phyloP scores from a whole-genome alignment of 2,797 vertebrate species.

The Brachymystax lenok region DNA sequence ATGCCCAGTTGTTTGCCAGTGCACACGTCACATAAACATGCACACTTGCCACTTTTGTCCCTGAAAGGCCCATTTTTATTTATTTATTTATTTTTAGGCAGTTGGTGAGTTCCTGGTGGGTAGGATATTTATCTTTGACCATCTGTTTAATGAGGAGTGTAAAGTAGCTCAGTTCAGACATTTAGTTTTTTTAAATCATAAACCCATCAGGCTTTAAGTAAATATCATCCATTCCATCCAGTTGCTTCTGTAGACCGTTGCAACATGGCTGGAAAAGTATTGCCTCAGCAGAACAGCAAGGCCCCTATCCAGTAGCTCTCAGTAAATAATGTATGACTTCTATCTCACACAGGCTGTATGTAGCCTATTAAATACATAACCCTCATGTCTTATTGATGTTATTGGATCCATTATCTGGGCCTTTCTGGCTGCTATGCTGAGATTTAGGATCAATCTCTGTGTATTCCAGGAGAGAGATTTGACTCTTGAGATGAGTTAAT shows the following conservation, averaged over 20 bases:
- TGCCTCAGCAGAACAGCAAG: slow-evolving; percentile 49
- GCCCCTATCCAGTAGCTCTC: slow-evolving; percentile 30
- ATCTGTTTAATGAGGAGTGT: too few relatives aligned
- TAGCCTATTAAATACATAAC: slow-evolving; percentile 66
- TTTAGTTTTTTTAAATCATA: too few relatives aligned
- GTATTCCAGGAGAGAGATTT: slow-evolving; percentile 24
- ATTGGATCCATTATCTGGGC: slow-evolving; percentile 7
- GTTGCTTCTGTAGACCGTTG: slow-evolving; percentile 1
- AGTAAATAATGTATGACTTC: slow-evolving; percentile 68
- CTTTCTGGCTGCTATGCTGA: slow-evolving; percentile 10
- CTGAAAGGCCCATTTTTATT: too few relatives aligned
- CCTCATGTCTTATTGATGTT: slow-evolving; percentile 63
- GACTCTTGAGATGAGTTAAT: slow-evolving; percentile 35
- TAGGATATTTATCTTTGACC: neutral
- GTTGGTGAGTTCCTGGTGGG: too few relatives aligned
- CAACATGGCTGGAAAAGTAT: slow-evolving; percentile 47
- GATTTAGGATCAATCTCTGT: neutral
- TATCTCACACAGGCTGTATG: slow-evolving; percentile 48
- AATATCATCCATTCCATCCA: neutral
- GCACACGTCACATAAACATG: neutral
- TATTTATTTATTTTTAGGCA: too few relatives aligned
- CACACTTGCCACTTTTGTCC: neutral
- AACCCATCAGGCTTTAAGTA: neutral
- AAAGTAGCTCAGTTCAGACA: neutral
- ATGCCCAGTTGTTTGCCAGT: neutral